Evolutionary conservation across 2,888 invertebrate species (phyloP).

Genomic region (Hipparchia sbordonii): DNA sequence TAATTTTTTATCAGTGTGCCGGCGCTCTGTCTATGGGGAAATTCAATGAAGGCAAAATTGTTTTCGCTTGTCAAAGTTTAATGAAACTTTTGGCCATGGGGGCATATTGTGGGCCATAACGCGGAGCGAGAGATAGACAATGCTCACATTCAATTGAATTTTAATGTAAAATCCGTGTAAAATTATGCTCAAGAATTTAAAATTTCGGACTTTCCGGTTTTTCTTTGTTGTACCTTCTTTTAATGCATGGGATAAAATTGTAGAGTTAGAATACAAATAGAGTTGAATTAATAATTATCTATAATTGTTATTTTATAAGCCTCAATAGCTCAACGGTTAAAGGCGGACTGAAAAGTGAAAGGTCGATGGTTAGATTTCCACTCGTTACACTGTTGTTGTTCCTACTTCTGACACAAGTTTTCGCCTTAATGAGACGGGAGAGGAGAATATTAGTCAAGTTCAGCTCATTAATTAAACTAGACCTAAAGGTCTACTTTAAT

Average conservation of each 20-base stretch:
- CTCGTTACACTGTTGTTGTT: too few relatives aligned
- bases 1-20: constrained; percentile 10
- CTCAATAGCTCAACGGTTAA: too few relatives aligned
- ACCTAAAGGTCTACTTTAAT: too few relatives aligned
- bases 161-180: neutral
- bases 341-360: too few relatives aligned
- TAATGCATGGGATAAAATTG: neutral
- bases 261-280: neutral
- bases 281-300: neutral
- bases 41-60: constrained; percentile 36
- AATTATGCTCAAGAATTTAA: neutral
- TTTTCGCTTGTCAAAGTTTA: constrained; percentile 33
- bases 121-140: neutral
- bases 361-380: too few relatives aligned
- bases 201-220: neutral
- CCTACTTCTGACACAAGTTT: too few relatives aligned
- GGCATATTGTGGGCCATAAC: neutral
- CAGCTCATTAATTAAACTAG: too few relatives aligned
- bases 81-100: constrained; percentile 41
- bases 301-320: too few relatives aligned
- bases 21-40: constrained; percentile 28
- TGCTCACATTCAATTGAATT: constrained; percentile 10
- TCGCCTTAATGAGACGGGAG: too few relatives aligned
- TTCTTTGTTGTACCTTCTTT: neutral
- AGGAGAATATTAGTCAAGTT: too few relatives aligned